Evolutionary conservation across 1,140 invertebrate species (phyloP), one percentile per base, ranked within the genome.

Genomic region (Drosophila bocki): DNA sequence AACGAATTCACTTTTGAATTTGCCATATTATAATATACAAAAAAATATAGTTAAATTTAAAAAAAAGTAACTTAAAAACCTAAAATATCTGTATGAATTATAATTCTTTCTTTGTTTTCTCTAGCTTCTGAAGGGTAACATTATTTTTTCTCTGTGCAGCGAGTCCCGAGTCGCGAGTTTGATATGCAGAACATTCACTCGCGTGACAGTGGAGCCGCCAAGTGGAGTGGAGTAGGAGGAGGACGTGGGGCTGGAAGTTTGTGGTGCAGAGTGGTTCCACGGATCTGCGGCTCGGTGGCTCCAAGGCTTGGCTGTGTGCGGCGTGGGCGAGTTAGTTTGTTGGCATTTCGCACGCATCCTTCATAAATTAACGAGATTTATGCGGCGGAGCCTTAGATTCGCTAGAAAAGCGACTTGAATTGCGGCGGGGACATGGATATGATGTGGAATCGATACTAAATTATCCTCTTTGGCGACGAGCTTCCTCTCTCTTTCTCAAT

Each of bases 371-470:
- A 45, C 48, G 65, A 88, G 84, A 88, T 88, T 88, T 88, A 88
- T 90, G 84, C 57, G 64, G 79, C 78, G 59, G 59, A 63, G 59
- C 63, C 74, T 88, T 88, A 88, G 83, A 86, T 87, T 86, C 60
- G 84, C 83, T 87, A 83, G 84, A 84, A 80, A 82, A 75, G 13
- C 22, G 37, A 54, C 48, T 65, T 50, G 45, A 67, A 72, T 54
- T 37, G 51, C 53, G 72, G 44, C 63, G 70, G 61, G 51, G 57
- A 71, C 56, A 59, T 63, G 80, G 78, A 84, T 70, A 90, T 80
- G 80, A 88, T 84, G 76, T 56, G 81, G 80, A 88, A 88, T 88
- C 84, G 85, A 88, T 90, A 88, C 80, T 90, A 88, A 88, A 90
- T 84, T 84, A 90, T 76, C 57, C 78, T 84, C 80, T 84, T 80